These are phyloP conservation scores for Elephas maximus DNA, from an alignment of 2,113 vertebrate species.

Conservation along the genomic window DNA sequence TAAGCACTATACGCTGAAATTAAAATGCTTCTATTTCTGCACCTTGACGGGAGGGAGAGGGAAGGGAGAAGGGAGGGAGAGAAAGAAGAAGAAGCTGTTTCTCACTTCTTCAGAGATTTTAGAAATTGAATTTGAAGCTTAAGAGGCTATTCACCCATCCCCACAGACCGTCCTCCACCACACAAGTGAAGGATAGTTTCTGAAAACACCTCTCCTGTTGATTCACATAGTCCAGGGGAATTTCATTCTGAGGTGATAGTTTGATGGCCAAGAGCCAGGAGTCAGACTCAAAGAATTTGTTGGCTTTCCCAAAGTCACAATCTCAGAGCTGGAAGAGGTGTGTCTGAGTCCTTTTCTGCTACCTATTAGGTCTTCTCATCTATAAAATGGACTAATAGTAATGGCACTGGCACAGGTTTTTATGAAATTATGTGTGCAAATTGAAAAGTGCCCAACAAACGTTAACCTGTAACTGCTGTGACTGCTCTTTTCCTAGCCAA, in stretches of 20 bases:
- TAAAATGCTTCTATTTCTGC: constrained; percentile 42
- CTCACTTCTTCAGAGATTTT: constrained; percentile 12
- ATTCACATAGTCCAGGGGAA: background rate
- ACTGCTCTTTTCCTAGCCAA: constrained; percentile 25
- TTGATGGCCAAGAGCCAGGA: background rate
- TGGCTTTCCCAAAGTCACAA: background rate
- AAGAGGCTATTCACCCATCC: background rate
- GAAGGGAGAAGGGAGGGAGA: background rate
- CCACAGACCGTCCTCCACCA: background rate
- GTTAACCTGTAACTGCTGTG: background rate
- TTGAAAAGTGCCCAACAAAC: background rate
- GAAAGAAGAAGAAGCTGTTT: background rate
- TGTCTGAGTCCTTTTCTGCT: background rate
- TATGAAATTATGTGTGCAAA: background rate
- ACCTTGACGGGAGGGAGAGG: background rate
- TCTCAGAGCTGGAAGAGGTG: background rate
- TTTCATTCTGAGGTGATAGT: background rate
- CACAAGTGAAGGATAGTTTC: background rate
- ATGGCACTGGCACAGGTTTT: background rate
- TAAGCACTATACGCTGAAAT: background rate
- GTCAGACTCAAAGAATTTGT: background rate
- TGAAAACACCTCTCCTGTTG: background rate
- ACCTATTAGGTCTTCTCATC: background rate
- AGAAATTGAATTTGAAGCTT: constrained; percentile 2
- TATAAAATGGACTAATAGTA: background rate